These are phyloP conservation scores for Chymomyza fuscimana DNA, from an alignment of 2,888 invertebrate genomes.

Conservation along the genomic window DNA sequence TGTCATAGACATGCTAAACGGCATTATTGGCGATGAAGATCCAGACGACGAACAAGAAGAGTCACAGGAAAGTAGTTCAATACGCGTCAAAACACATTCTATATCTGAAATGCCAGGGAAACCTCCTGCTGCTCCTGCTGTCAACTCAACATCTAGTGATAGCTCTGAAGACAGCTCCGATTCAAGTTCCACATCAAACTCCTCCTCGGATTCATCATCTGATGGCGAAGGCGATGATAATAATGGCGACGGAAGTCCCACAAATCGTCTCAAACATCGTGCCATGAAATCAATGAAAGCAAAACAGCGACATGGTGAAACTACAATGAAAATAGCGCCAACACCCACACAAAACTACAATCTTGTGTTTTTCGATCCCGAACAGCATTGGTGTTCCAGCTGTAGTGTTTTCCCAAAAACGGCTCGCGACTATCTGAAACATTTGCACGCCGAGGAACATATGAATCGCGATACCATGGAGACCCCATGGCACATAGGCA, in stretches of 20 bases:
- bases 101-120: slow-evolving; percentile 12
- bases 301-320: slow-evolving; percentile 64
- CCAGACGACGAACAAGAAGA: slow-evolving; percentile 62
- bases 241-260: slow-evolving; percentile 74
- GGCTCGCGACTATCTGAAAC: slow-evolving; percentile 91
- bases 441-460: slow-evolving; percentile 89
- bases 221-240: slow-evolving; percentile 64
- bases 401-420: slow-evolving; percentile 93
- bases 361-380: slow-evolving; percentile 92
- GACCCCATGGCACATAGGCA: slow-evolving; percentile 78
- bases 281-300: slow-evolving; percentile 79
- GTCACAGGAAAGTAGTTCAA: background rate
- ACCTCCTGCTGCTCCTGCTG: slow-evolving; percentile 18
- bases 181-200: slow-evolving; percentile 62
- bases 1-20: slow-evolving; percentile 92
- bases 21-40: slow-evolving; percentile 88
- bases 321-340: slow-evolving; percentile 18
- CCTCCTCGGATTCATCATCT: slow-evolving; percentile 66
- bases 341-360: slow-evolving; percentile 81
- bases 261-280: slow-evolving; percentile 78
- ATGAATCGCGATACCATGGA: slow-evolving; percentile 80
- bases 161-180: slow-evolving; percentile 64
- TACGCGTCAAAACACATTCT: background rate
- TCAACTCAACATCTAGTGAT: slow-evolving; percentile 55
- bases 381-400: slow-evolving; percentile 93